Percentiles rank a stretch among this genome's conserved stretches.
These are phyloP conservation scores for Quadroppia sp. DNA, from an alignment of 2,888 invertebrate genomes.

Conservation along the genomic window DNA sequence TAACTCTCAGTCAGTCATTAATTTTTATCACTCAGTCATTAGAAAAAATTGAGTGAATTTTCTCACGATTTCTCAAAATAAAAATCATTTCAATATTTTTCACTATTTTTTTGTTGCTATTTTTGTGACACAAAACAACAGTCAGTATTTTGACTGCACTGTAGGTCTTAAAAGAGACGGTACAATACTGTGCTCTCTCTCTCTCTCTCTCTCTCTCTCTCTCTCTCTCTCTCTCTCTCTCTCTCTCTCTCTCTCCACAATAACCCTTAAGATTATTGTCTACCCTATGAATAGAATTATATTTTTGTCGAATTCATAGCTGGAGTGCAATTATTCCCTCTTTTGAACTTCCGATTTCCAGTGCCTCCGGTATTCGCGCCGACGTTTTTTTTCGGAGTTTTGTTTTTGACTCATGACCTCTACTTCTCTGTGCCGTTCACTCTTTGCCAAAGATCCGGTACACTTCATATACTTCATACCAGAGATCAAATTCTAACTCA, in stretches of 20 bases:
- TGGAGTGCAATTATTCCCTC: neutral
- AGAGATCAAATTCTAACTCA: neutral
- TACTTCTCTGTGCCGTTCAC: neutral
- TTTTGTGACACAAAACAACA: neutral
- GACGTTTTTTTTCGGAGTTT: neutral
- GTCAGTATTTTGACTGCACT: neutral
- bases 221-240: too few relatives aligned
- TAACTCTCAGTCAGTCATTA: neutral
- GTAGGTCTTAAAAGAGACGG: too few relatives aligned
- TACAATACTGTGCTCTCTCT: too few relatives aligned
- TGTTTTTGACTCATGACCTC: conserved; percentile 10
- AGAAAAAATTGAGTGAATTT: conserved; percentile 13
- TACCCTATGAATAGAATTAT: neutral
- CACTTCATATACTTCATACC: neutral
- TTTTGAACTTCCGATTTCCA: conserved; percentile 14
- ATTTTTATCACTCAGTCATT: conserved; percentile 14
- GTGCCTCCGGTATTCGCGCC: neutral
- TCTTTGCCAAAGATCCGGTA: neutral
- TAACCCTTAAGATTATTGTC: neutral
- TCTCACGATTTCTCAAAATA: conserved; percentile 1
- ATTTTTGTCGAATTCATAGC: neutral
- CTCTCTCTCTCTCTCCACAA: too few relatives aligned
- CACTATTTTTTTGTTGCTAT: neutral
- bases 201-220: too few relatives aligned
- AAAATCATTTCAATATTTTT: neutral